A percentile compares a stretch with the other conserved stretches of the same genome.
phyloP scores from a whole-genome alignment of 2,888 invertebrate species.

The Diadegma fenestrale region DNA sequence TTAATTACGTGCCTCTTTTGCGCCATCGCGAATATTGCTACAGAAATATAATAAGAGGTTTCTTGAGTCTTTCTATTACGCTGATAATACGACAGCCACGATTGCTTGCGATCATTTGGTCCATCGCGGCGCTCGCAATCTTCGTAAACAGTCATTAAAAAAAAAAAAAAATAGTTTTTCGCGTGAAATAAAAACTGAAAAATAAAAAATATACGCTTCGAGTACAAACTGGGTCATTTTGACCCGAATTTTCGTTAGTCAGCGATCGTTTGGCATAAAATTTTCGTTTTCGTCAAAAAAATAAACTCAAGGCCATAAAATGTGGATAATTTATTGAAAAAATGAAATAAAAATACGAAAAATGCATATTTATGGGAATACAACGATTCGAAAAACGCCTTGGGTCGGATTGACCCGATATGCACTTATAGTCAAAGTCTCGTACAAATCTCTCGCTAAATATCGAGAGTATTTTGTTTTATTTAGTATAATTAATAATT shows the following conservation, averaged over 20 bases:
- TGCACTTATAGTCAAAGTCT: constrained; percentile 46
- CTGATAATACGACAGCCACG: neutral
- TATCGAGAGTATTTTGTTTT: neutral
- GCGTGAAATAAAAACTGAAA: constrained; percentile 23
- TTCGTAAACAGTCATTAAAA: neutral
- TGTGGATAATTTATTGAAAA: too few species aligned
- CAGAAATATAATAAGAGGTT: constrained; percentile 21
- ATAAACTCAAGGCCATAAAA: too few species aligned
- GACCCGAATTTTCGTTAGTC: too few species aligned
- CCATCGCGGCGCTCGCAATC: neutral
- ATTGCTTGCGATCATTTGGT: neutral
- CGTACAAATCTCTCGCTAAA: constrained; percentile 45
- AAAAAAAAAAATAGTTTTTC: too few species aligned
- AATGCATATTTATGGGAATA: too few species aligned
- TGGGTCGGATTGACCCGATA: neutral
- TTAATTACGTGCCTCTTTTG: constrained; percentile 41
- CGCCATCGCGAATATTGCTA: constrained; percentile 38
- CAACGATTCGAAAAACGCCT: too few species aligned
- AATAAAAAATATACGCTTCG: constrained; percentile 40
- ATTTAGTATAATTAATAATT: constrained; percentile 7
- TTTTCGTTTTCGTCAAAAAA: too few species aligned
- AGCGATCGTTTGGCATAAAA: too few species aligned
- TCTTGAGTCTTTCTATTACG: neutral
- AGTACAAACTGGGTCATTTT: neutral
- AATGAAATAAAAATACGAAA: too few species aligned